These are phyloP conservation scores for Drosophila micromelanica DNA, from an alignment of 1,140 invertebrate species.

Conservation along the genomic window DNA sequence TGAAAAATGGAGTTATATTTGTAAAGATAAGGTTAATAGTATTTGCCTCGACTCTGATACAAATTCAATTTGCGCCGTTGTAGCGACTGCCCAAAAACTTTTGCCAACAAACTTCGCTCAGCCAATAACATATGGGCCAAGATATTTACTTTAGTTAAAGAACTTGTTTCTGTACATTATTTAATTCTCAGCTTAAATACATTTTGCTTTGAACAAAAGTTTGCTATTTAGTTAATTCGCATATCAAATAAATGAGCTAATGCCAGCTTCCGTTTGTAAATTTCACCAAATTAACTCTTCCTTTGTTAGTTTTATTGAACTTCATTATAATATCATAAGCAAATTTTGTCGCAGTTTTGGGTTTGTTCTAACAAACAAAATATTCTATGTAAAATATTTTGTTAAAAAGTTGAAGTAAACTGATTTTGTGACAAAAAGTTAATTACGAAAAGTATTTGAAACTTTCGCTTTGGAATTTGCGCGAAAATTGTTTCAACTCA, in stretches of 20 bases:
- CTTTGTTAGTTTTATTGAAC: too few relatives aligned
- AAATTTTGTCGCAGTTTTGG: too few relatives aligned
- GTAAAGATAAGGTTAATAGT: constrained; percentile 30
- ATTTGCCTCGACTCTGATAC: constrained; percentile 14
- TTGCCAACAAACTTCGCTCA: neutral
- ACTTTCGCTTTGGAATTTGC: neutral
- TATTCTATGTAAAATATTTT: too few relatives aligned
- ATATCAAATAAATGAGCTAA: neutral
- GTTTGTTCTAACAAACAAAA: too few relatives aligned
- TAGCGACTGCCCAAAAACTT: constrained; percentile 17
- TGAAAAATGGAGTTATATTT: constrained; percentile 37
- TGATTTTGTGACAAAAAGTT: too few relatives aligned
- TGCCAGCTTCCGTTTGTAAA: too few relatives aligned
- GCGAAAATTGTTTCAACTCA: neutral
- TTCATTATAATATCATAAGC: too few relatives aligned
- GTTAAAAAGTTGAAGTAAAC: too few relatives aligned
- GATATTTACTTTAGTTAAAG: constrained; percentile 9
- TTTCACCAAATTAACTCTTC: too few relatives aligned
- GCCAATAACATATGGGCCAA: neutral
- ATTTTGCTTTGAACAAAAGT: too few relatives aligned
- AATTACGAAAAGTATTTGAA: neutral
- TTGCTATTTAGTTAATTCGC: too few relatives aligned
- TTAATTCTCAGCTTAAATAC: constrained; percentile 3
- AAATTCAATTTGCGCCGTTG: constrained; percentile 35
- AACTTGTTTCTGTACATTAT: neutral